Base-by-base conservation (phyloP, 2,888 invertebrate species). In the Ormyrus rosae region DNA sequence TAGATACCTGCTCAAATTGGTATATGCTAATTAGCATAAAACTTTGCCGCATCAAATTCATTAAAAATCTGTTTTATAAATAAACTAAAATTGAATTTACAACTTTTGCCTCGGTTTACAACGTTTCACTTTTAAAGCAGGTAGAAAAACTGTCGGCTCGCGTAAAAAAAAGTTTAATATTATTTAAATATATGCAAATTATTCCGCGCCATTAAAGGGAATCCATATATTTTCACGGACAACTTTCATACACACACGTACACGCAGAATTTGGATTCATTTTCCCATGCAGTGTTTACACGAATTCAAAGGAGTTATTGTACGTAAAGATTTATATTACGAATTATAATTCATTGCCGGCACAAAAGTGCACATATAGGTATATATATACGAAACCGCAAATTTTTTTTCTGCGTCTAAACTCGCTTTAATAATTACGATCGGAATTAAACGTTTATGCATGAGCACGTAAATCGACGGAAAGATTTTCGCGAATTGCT, bases 391-490 rank as follows among this genome's bases (percentile, higher is more conserved):
- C n/a, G 13, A 64, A 77, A 61, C 60, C 51, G 19, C 9, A 13
- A 61, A 51, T 48, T 34, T 77, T 61, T 61, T 70, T 60, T 11
- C 46, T 19, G 34, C 34, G 34, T 34, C 34, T 34, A 34, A 34
- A 19, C 68, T 63, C 56, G 13, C 68, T 71, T 73, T 61, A 80
- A 71, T 75, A 70, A 71, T 19, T 53, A 55, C 45, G n/a, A 60
- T 0, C 34, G 34, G 6, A 70, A 79, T 79, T 69, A 64, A 34
- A 46, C 69, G 75, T 79, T 74, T 79, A 79, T 79, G 68, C 79
- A 79, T 64, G 79, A 78, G 65, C 67, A 5, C 51, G 34, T 46
- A 46, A n/a, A 70, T 50, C 19, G 67, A 60, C 7, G 13, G 45
- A 50, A 63, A 51, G 50, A 45, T 61, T 68, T 70, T 68, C 58